Evolutionary conservation across 2,888 invertebrate genomes (phyloP), one percentile per base, ranked within the genome.

Genomic region (Gerris lacustris): DNA sequence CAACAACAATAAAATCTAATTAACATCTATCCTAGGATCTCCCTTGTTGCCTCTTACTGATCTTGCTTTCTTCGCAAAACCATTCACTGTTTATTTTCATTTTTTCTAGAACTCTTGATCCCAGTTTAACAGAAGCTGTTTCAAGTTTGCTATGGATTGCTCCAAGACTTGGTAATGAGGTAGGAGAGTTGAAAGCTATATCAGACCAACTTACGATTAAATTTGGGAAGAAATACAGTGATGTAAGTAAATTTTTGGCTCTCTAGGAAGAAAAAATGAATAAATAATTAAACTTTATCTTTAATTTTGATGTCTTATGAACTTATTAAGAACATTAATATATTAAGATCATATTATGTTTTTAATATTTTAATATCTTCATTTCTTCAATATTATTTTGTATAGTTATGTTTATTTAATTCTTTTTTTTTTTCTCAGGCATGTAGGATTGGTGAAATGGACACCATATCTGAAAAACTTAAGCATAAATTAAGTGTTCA

Each of bases 101-200:
- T 31, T 31, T 31, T 31, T 31, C 31, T 77, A 88, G 87, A 78
- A 85, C 85, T 69, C 77, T 98, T 11, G 98, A 99, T 79, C 94
- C 94, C 75, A 97, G 98, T 0, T 86, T 99, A 15, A 90, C 94
- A 5, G 98, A 99, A 82, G 91, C 98, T 0, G 92, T 99, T 72
- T 93, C 96, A 1, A 96, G 91, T 76, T 83, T 97, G n/a, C 87
- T 99, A 73, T 99, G 99, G 99, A 95, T 94, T 0, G 91, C 97
- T 11, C 97, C 98, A 0, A 86, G 98, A 67, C 84, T 99, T 78
- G 92, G 91, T 78, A 88, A 91, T 62, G 94, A 94, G 81, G 84
- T 92, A 55, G 87, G 88, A 80, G 93, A 86, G 78, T 78, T 88
- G 74, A 85, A 87, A 80, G 83, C 92, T 0, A 91, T 99, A 77